Evolutionary conservation across 2,113 vertebrate genomes (phyloP), one percentile per base, ranked within the genome.

Genomic region (Gambusia holbrooki): DNA sequence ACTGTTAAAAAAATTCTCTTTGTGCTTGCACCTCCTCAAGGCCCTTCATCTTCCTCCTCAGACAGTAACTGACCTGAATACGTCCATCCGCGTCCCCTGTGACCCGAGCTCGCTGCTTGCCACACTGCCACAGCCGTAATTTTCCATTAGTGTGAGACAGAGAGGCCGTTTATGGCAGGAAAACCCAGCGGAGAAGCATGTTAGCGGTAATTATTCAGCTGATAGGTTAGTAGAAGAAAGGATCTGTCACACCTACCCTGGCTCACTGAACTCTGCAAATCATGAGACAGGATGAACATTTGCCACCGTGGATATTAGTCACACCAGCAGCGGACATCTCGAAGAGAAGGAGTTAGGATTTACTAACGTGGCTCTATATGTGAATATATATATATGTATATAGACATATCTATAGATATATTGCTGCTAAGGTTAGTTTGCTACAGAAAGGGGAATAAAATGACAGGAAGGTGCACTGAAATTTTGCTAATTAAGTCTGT

Each of bases 191-290:
- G 77, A 85, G 74, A 62, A 40, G 72, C 60, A 71, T 62, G 81
- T 86, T 79, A 84, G 79, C 58, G 1, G 89, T 90, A 88, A 87
- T 87, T 87, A 90, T 80, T 87, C 83, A 85, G 84, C 73, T 77
- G 82, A 74, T 62, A 70, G 80, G 71, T 82, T 76, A 69, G 40
- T 63, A 73, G 76, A 29, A 62, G 72, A 73, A 66, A 69, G 5
- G 60, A 33, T 63, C 63, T 62, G 80, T 83, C 84, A 81, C 48
- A 69, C 66, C 1, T 80, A 74, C 69, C 61, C 27, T 0, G 82
- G 48, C 64, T 66, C 70, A 32, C 27, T 61, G 76, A 78, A 66
- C 76, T 30, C 62, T 67, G 33, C 40, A 28, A 62, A 73, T 79
- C 74, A 73, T 22, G 37, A 22, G 68, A 35, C 67, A 27, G 27